Percentiles rank a stretch among this genome's conserved stretches.
Evolutionary conservation across 2,113 vertebrate species (phyloP).

Genomic region (Marmota flaviventris): DNA sequence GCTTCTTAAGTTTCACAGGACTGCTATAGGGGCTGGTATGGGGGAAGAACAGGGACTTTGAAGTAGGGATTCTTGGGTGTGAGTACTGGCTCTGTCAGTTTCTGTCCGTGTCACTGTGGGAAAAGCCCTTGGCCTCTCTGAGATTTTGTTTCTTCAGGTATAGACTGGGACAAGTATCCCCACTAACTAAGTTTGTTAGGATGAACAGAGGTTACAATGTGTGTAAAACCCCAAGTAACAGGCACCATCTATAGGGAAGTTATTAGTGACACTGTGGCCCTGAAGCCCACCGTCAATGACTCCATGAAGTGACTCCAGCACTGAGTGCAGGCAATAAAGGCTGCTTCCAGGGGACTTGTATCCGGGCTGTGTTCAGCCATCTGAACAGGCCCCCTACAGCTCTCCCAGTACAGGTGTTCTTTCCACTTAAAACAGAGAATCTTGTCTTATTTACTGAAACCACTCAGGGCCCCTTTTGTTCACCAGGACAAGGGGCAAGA

Average conservation of each 20-base stretch:
- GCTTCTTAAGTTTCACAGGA: not conserved
- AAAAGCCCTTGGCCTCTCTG: not conserved
- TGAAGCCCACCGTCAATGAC: not conserved
- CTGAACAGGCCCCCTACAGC: not conserved
- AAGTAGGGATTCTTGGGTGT: not conserved
- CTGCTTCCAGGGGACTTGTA: not conserved
- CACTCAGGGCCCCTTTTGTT: not conserved
- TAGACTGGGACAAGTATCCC: not conserved
- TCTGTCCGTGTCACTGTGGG: not conserved
- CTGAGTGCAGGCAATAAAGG: not conserved
- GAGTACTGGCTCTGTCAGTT: not conserved
- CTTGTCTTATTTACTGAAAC: constrained; percentile 36
- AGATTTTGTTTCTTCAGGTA: not conserved
- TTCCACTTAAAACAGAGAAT: not conserved
- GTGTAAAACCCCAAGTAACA: not conserved
- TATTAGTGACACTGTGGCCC: not conserved
- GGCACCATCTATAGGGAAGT: not conserved
- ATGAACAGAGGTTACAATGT: not conserved
- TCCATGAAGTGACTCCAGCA: not conserved
- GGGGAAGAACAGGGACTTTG: not conserved
- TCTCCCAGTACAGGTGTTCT: not conserved
- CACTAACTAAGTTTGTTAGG: not conserved
- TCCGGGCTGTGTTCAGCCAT: not conserved
- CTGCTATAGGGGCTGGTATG: no score
- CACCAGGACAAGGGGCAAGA: not conserved